These are phyloP conservation scores for Carposina sasakii DNA, from an alignment of 1,140 invertebrate species.

Conservation along the genomic window DNA sequence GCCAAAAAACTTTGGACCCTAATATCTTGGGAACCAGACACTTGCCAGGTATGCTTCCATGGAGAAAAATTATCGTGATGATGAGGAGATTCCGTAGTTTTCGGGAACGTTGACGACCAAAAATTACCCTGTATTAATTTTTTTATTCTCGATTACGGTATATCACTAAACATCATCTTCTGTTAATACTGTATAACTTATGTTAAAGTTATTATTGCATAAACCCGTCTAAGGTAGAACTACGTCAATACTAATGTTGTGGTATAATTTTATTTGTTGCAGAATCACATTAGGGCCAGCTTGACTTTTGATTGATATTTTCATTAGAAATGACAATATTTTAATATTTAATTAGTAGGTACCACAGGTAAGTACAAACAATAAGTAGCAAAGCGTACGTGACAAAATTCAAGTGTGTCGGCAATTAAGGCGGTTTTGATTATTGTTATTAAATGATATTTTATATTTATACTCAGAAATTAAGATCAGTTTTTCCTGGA, in stretches of 20 bases:
- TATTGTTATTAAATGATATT: conserved; percentile 32
- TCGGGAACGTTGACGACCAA: no score
- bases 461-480: conserved; percentile 29
- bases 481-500: no score
- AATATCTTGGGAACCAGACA: no score
- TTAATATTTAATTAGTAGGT: conserved; percentile 29
- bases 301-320: conserved; percentile 40
- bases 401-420: conserved; percentile 52
- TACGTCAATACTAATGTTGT: conserved; percentile 37
- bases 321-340: conserved; percentile 43
- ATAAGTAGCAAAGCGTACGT: conserved; percentile 35
- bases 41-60: no score
- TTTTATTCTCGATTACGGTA: no score
- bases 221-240: conserved; percentile 15
- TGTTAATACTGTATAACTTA: background rate
- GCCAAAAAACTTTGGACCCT: no score
- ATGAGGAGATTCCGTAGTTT: no score
- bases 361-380: no score
- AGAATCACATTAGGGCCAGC: conserved; percentile 41
- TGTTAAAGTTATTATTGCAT: conserved; percentile 16
- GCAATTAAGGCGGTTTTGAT: conserved; percentile 20
- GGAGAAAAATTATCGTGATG: no score
- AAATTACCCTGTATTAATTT: no score
- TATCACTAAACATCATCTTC: no score
- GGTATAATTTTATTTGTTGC: conserved; percentile 33